Evolutionary conservation across 2,797 vertebrate genomes (phyloP), one percentile per base, ranked within the genome.

Genomic region (Ctenopoma kingsleyae): DNA sequence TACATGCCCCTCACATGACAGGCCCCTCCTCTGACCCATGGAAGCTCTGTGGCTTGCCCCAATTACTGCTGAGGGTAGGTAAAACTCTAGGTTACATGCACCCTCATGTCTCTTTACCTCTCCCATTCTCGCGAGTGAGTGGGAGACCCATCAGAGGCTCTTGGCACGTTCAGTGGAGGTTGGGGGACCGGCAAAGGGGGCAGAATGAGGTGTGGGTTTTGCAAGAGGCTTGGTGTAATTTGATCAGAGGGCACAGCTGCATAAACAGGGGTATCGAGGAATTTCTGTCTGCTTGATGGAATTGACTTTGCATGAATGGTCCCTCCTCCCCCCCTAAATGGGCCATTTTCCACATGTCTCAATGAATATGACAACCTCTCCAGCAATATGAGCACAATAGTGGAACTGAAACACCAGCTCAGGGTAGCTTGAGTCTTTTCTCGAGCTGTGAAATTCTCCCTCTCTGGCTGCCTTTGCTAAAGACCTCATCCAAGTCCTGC

Each of bases 241-340:
- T 96, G 96, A 97, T 96, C 93, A 81, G 92, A 85, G 93, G 94
- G 94, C 96, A 95, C 97, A 99, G 97, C 97, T 98, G 97, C 95
- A 94, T 93, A 97, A 98, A 98, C 96, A 98, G 91, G 91, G 91
- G 93, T 95, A 95, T 93, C 89, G 84, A 95, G 95, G 95, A 96
- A 96, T 95, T 95, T 95, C 93, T 95, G 94, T 92, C 93, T 92
- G 94, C 94, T 94, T 95, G 95, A 95, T 95, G 94, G 94, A 96
- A 96, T 96, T 93, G 95, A 96, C 95, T 95, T 95, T 96, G 95
- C 95, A 96, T 93, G 89, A 93, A 93, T 91, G 83, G 84, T 76
- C 86, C 85, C 83, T 86, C 85, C 91, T 82, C 58, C 82, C 80
- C 85, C 71, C 74, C 62, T 71, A 89, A 93, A 91, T 93, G 91